Evolutionary conservation across 2,113 vertebrate genomes (phyloP), one percentile per base, ranked within the genome.

Genomic region (Odontophorus gujanensis): DNA sequence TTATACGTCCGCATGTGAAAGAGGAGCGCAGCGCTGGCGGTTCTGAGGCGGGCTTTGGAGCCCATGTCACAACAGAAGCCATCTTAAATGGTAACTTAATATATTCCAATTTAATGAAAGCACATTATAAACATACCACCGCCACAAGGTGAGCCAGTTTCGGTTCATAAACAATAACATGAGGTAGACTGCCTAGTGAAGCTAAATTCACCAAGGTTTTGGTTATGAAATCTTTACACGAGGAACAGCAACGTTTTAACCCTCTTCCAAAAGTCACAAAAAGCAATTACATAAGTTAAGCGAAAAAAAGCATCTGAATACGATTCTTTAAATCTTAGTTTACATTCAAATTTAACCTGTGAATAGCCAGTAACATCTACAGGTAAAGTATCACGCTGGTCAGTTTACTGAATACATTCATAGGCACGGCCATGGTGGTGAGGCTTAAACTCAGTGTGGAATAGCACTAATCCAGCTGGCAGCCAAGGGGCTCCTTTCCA

Each of bases 101-200:
- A 98, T 94, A 97, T 93, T 97, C 97, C 97, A 97, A 96, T 98
- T 98, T 97, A 98, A 98, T 97, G 96, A 98, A 96, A 97, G 87
- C 93, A 98, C 97, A 97, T 95, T 95, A 96, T 95, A 96, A 97
- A 98, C 96, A 95, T 92, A 98, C 91, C 95, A 93, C 91, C 96
- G 96, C 96, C 95, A 98, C 97, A 95, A 94, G 82, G 97, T 96
- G 72, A 96, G 96, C 98, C 97, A 95, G 93, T 92, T 98, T 96
- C 91, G 89, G 95, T 96, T 98, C 97, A 97, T 96, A 97, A 97
- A 98, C 97, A 97, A 26, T 97, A 97, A 98, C 98, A 97, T 98
- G 99, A 99, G 99, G 99, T 99, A 99, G 99, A 98, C 97, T 98
- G 98, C 97, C 98, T 98, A 98, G 98, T 98, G 98, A 98, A 97